Conservation (phyloP, 2,113 vertebrate species). For the Carassius carassius region DNA sequence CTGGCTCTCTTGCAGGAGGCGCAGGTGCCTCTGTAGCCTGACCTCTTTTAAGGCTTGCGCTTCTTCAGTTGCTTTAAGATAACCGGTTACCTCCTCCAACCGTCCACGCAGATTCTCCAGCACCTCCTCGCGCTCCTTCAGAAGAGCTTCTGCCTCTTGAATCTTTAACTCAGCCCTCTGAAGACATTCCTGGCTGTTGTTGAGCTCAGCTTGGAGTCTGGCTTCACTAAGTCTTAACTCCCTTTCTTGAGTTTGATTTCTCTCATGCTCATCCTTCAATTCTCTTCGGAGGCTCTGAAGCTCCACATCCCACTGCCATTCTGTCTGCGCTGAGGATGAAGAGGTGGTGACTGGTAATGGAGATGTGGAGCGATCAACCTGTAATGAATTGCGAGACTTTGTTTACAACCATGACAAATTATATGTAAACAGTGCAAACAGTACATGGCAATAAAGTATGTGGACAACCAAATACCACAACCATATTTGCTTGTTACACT, state of each 20-base stretch:
- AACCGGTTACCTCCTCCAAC: slow-evolving; percentile 75
- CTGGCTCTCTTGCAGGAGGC: slow-evolving; percentile 87
- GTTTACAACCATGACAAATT: background rate
- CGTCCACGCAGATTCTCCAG: slow-evolving; percentile 76
- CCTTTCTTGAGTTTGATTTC: slow-evolving; percentile 60
- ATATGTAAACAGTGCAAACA: background rate
- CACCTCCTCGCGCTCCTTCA: slow-evolving; percentile 74
- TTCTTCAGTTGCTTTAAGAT: slow-evolving; percentile 80
- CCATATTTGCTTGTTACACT: background rate
- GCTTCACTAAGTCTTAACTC: slow-evolving; percentile 76
- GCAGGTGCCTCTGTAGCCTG: slow-evolving; percentile 83
- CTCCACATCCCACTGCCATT: slow-evolving; percentile 78
- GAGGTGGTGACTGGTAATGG: slow-evolving; percentile 28
- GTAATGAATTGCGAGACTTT: slow-evolving; percentile 2
- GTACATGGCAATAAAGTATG: too few species aligned
- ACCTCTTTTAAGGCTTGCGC: slow-evolving; percentile 82
- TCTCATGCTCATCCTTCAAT: slow-evolving; percentile 62
- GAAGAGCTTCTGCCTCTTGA: slow-evolving; percentile 66
- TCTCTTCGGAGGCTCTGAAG: slow-evolving; percentile 62
- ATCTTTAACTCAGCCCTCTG: slow-evolving; percentile 73
- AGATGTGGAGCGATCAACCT: slow-evolving; percentile 33
- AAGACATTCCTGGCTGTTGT: slow-evolving; percentile 76
- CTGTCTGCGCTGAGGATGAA: slow-evolving; percentile 64
- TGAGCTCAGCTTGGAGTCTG: slow-evolving; percentile 78
- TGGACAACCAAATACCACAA: background rate